Base-by-base conservation (phyloP, 1,140 invertebrate species). In the Cherax quadricarinatus region DNA sequence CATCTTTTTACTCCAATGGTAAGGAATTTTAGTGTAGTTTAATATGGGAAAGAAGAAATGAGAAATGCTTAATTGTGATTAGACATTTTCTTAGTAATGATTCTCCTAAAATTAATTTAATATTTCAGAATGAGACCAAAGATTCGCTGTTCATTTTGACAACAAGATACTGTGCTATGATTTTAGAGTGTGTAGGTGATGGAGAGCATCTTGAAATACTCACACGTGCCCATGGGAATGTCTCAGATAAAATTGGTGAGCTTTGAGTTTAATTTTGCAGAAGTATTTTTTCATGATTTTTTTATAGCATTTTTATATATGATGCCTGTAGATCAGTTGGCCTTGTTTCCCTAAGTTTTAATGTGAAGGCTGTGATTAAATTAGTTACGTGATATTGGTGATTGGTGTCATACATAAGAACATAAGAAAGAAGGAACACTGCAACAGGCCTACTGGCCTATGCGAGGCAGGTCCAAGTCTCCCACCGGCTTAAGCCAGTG, bases 221-320 rank as follows among this genome's bases (percentile, higher is more conserved):
- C 73, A 99, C 99, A 4, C 97, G 98, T 95, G 98, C 99, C 16
- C 98, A 99, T 95, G 99, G 99, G 10, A 99, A 99, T 96, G 98
- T 99, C 14, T 96, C 98, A 6, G 99, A 99, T 95, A 96, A 96
- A 94, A 98, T 98, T 92, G 98, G 93, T 91, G 30, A 70, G 93
- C 73, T 30, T 30, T 41, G 0, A 12, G 41, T 24, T 3, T 73
- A n/a, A 14, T 41, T 51, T 18, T 88, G 9, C 57, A 60, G 57
- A 60, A 41, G 30, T 41, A 41, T 41, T 41, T 41, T 41, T 1
- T 1, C 30, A 2, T 41, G 30, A 41, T 41, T 41, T 41, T 41
- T 41, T 41, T 41, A 1, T 41, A 41, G 2, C 30, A 41, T 41
- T 41, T 41, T 41, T 41, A 41, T 41, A 41, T 41, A 41, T 41